phyloP scores from a whole-genome alignment of 2,797 vertebrate species.

The Siniperca scherzeri region DNA sequence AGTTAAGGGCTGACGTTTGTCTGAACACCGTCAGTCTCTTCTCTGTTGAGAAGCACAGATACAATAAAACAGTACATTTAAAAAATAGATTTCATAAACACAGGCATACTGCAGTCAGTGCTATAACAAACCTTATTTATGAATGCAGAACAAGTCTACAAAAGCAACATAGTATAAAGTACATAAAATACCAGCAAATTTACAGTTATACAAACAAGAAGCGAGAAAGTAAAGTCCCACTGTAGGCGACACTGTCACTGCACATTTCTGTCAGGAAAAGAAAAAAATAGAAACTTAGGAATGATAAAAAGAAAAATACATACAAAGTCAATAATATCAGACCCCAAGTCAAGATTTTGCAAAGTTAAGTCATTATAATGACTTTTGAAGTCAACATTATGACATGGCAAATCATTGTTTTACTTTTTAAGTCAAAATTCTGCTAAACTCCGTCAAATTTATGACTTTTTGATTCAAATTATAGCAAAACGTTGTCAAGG shows the following conservation, averaged over 20 bases:
- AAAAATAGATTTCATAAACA: background rate
- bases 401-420: background rate
- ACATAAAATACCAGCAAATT: background rate
- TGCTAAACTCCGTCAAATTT: background rate
- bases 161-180: background rate
- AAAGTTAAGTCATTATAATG: background rate
- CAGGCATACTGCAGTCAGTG: too few relatives aligned
- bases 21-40: background rate
- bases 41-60: background rate
- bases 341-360: background rate
- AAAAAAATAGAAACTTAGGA: background rate
- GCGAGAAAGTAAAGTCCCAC: background rate
- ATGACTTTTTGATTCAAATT: background rate
- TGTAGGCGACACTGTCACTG: background rate
- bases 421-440: background rate
- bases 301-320: background rate
- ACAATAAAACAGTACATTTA: background rate
- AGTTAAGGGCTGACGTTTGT: background rate
- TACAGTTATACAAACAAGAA: constrained; percentile 14
- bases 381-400: too few relatives aligned
- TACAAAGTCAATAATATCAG: background rate
- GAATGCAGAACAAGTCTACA: background rate
- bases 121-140: background rate
- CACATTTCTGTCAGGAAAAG: background rate
- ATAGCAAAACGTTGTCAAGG: background rate